Evolutionary conservation across 2,888 invertebrate species (phyloP), one percentile per base, ranked within the genome.

Genomic region (Amblyjoppa proteus): DNA sequence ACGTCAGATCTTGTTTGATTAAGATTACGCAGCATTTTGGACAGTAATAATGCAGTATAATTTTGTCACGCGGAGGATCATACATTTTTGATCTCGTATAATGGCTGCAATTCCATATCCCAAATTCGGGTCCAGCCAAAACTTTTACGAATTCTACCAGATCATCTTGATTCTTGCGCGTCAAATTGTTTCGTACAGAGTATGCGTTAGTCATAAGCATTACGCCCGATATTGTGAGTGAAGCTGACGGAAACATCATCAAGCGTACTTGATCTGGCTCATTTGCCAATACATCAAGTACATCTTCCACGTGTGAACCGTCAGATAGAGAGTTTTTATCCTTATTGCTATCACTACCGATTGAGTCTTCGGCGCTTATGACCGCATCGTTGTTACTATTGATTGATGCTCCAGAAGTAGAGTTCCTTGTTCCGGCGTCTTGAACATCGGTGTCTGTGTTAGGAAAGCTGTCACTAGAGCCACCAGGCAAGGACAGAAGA

Each of bases 211-310:
- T 11, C 85, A 88, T 86, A 28, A 77, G 68, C 66, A 87, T 53
- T 3, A 87, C 83, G 69, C 85, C 86, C 20, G 81, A 74, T 9
- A 86, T 38, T 49, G 81, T 81, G 34, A 87, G 45, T 16, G 79
- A 49, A 16, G 86, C 77, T n/a, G 66, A 34, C 28, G 75, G 78
- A 69, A 88, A 88, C 86, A 88, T 88, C 9, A 85, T 83, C n/a
- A 31, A 31, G 11, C 64, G 51, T 45, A 75, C 76, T 11, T 83
- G 79, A 25, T 58, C 28, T 25, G 58, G 28, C 6, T 25, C 11
- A 58, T 28, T 7, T 58, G 7, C 58, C 7, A 58, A 58, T 58
- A 25, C 58, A 28, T 58, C 28, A 58, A 58, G 58, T 7, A 58
- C 2, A 58, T 58, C 58, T 28, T 58, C 58, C 28, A 5, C 7